phyloP scores from a whole-genome alignment of 2,888 invertebrate species.

The Octodonta nipae region DNA sequence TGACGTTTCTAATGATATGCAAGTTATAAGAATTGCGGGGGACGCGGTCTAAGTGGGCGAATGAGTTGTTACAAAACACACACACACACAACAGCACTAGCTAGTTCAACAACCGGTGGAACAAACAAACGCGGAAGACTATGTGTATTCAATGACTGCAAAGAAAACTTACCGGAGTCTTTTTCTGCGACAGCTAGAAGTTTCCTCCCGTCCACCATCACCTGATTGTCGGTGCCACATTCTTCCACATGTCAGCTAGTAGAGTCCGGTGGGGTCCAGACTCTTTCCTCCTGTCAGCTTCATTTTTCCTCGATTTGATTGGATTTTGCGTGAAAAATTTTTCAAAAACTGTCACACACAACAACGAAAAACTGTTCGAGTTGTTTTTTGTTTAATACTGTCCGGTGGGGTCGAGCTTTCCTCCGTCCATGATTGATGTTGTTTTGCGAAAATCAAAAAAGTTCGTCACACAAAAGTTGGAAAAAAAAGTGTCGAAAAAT shows the following conservation, averaged over 20 bases:
- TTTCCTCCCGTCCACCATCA: slow-evolving; percentile 36
- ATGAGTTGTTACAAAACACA: slow-evolving; percentile 23
- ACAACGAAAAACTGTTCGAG: no score
- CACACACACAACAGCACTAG: no score
- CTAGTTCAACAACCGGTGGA: slow-evolving; percentile 28
- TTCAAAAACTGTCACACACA: slow-evolving; percentile 10
- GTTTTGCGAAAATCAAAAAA: slow-evolving; percentile 5
- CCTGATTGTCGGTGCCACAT: slow-evolving; percentile 33
- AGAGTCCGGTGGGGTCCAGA: slow-evolving; percentile 34
- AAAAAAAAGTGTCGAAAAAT: slow-evolving; percentile 12
- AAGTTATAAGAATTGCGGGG: slow-evolving; percentile 21
- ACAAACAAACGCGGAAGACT: slow-evolving; percentile 20
- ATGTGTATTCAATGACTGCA: no score
- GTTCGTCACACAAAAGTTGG: no score
- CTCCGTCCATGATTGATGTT: slow-evolving; percentile 29
- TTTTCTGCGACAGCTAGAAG: slow-evolving; percentile 35
- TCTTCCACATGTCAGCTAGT: slow-evolving; percentile 21
- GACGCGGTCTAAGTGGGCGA: slow-evolving; percentile 25
- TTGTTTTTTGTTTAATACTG: no score
- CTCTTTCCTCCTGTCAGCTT: slow-evolving; percentile 21
- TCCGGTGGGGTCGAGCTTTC: slow-evolving; percentile 34
- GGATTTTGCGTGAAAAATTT: no score
- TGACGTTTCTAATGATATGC: slow-evolving; percentile 9
- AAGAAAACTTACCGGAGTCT: slow-evolving; percentile 32
- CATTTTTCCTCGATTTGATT: slow-evolving; percentile 9